Base-by-base conservation (phyloP, 2,888 invertebrate genomes). In the Drosophila eohydei region DNA sequence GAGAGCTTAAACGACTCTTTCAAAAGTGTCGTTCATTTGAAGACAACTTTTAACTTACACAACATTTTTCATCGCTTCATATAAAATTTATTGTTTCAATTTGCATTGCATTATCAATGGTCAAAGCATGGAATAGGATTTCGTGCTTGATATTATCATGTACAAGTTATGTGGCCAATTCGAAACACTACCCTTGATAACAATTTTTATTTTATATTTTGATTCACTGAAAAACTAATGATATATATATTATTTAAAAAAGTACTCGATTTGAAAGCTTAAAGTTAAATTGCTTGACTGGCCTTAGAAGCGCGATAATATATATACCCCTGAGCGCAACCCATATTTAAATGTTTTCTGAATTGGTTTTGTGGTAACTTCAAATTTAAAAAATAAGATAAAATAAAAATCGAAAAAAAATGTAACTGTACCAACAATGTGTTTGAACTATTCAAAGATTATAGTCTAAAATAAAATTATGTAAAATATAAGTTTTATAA, bases 401-500 rank as follows among this genome's bases (percentile, higher is more conserved):
- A 34, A 11, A 6, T 4, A 46, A 46, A 8, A 21, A 21, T 2
- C 7, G 36, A n/a, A 26, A 50, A 50, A 8, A 12, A 11, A 38
- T 30, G 14, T 28, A 28, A 3, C 52, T 12, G 9, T 48, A 41
- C 50, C 51, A 60, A 41, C 55, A 58, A 43, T 51, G 16, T 38
- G n/a, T 40, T 8, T 52, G 38, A 59, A 55, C 48, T 68, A 69
- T 60, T 66, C 54, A 50, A 69, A 50, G 8, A 16, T 63, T 54
- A 41, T 54, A 32, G 57, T 56, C 66, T 74, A 71, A 60, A 73
- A 65, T 58, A 65, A 62, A 64, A 73, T 63, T 79, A 77, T 57
- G 41, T 76, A 80, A 71, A 66, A 65, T 56, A 71, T 54, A 72
- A 41, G 41, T 71, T 72, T 77, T 77, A 89, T 87, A 87, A 89